Conservation (phyloP, 2,888 invertebrate genomes). For the Cantharis lateralis region DNA sequence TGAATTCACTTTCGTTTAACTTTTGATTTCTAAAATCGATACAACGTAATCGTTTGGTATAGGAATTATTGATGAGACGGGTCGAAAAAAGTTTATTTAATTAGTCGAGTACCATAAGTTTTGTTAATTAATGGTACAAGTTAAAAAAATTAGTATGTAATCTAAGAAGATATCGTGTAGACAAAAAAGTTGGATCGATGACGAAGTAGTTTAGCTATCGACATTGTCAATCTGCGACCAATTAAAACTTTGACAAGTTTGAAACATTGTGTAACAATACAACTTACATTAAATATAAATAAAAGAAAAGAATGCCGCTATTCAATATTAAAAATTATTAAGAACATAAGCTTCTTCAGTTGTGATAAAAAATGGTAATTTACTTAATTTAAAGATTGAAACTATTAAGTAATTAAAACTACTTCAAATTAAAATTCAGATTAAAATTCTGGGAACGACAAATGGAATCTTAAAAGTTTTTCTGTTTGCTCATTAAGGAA, state of each 20-base stretch:
- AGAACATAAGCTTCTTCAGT: not conserved
- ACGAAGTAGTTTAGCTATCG: slow-evolving; percentile 47
- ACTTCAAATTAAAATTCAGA: slow-evolving; percentile 44
- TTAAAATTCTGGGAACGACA: slow-evolving; percentile 42
- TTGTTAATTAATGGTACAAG: slow-evolving; percentile 30
- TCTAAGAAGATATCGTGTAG: slow-evolving; percentile 20
- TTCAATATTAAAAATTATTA: slow-evolving; percentile 11
- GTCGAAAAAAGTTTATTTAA: not conserved
- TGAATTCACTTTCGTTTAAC: not conserved
- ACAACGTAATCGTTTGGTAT: not conserved
- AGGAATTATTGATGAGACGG: not conserved
- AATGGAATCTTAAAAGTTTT: slow-evolving; percentile 41
- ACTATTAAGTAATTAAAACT: slow-evolving; percentile 31
- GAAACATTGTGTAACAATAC: slow-evolving; percentile 52
- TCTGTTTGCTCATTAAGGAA: slow-evolving; percentile 41
- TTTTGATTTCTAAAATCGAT: not conserved
- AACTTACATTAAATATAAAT: slow-evolving; percentile 41
- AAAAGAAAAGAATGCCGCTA: slow-evolving; percentile 33
- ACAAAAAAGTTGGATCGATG: slow-evolving; percentile 43
- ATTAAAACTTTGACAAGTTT: slow-evolving; percentile 52
- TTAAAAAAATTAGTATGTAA: slow-evolving; percentile 27
- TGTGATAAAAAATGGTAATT: slow-evolving; percentile 3
- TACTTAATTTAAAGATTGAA: not conserved
- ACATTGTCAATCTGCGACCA: slow-evolving; percentile 48
- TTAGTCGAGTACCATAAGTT: not conserved